A percentile compares a stretch with the other conserved stretches of the same genome.
Evolutionary conservation across 37 sponge, comb jelly and placozoan genomes (phyloP).

Genomic region (Spongia lamella): DNA sequence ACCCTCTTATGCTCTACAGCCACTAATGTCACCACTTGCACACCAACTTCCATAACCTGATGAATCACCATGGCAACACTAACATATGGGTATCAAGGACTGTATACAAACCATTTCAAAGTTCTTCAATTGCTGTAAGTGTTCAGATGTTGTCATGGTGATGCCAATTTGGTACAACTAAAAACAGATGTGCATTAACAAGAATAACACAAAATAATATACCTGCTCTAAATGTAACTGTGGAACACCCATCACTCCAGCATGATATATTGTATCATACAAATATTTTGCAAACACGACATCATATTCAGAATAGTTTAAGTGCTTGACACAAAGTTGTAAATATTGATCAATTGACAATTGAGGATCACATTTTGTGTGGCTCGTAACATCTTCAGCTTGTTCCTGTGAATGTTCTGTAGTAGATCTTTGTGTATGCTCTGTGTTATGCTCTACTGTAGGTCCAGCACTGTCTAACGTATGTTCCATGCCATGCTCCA

Average conservation of each 20-base stretch:
- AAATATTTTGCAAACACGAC: background rate
- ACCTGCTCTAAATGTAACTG: too few relatives aligned
- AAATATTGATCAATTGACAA: conserved; percentile 8
- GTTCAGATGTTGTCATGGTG: background rate
- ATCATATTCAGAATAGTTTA: conserved; percentile 18
- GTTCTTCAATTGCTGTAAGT: conserved; percentile 42
- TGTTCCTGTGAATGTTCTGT: too few relatives aligned
- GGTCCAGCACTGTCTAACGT: too few relatives aligned
- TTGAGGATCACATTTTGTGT: too few relatives aligned
- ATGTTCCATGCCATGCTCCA: too few relatives aligned
- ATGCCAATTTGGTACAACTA: too few relatives aligned
- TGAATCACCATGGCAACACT: background rate
- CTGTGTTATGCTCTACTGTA: too few relatives aligned
- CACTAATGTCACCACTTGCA: conserved; percentile 17
- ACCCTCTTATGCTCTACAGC: conserved; percentile 17
- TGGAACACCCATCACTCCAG: conserved; percentile 13
- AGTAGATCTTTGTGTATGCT: too few relatives aligned
- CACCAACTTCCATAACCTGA: conserved; percentile 29
- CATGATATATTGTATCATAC: conserved; percentile 7
- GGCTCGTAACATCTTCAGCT: too few relatives aligned
- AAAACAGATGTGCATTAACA: too few relatives aligned
- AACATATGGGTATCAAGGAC: too few relatives aligned
- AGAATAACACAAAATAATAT: too few relatives aligned
- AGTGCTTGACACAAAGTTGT: background rate
- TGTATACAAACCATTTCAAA: conserved; percentile 59